Evolutionary conservation across 1,140 invertebrate genomes (phyloP), one percentile per base, ranked within the genome.

Genomic region (Zaprionus taronus): DNA sequence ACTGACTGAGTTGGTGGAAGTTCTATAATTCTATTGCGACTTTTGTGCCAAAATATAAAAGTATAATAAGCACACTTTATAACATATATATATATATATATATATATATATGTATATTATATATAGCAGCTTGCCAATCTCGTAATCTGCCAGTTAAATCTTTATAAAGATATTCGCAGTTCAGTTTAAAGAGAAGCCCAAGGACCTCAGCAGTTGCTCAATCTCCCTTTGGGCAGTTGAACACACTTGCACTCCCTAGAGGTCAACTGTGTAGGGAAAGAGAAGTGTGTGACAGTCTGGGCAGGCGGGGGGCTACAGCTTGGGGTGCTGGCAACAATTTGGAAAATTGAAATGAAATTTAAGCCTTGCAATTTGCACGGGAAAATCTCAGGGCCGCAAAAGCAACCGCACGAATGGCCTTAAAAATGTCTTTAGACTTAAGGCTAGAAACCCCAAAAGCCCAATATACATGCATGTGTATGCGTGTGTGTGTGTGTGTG

Each of bases 301-400:
- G 34, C 12, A 14, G 6, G 14, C 1, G 2, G 5, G 9, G 20
- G 56, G 58, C 3, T 7, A 7, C 26, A 28, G 24, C 12, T 12
- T 4, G 41, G 4, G 61, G 58, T 31, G 12, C 26, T 53, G 47
- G 78, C 65, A 78, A 81, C 82, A 85, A 85, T 84, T 84, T 84
- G 82, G 66, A 72, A 87, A 81, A 78, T 87, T 80, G 84, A 87
- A 89, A 89, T 79, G 72, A 89, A 89, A 90, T 90, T 90, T 76
- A 79, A 89, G 79, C 81, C 79, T 77, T 90, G 85, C 81, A 89
- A 87, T 89, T 89, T 84, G 85, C 81, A 81, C 83, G 75, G 49
- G 58, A 83, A 87, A 84, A 84, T 87, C 84, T 89, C 65, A 63
- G 71, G 12, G 70, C 61, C 60, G 61, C 78, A 74, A 47, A 47